Percentiles rank a stretch among this genome's conserved stretches.
These are phyloP conservation scores for Phymanthus crucifer DNA, from an alignment of 92 coral and sea anemone species.

Conservation along the genomic window DNA sequence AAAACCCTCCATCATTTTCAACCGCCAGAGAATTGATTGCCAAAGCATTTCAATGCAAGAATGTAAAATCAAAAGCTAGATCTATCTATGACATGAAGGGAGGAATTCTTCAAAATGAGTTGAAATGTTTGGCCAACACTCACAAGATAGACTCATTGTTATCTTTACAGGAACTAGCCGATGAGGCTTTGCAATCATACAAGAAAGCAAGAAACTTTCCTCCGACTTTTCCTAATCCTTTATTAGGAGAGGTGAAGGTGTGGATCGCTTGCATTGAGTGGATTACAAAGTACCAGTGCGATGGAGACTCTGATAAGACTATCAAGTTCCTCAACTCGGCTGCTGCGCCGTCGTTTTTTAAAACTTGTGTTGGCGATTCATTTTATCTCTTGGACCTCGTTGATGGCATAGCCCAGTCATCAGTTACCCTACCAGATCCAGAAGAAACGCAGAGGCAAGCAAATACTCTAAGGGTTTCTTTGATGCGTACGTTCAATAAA, in stretches of 20 bases:
- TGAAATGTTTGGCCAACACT: slow-evolving; percentile 20
- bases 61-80: slow-evolving; percentile 37
- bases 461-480: slow-evolving; percentile 48
- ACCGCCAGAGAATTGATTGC: slow-evolving; percentile 67
- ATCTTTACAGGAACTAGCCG: slow-evolving; percentile 52
- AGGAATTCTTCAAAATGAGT: slow-evolving; percentile 45
- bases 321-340: slow-evolving; percentile 52
- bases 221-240: slow-evolving; percentile 72
- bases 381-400: slow-evolving; percentile 74
- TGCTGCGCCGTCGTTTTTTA: slow-evolving; percentile 67
- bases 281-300: slow-evolving; percentile 61
- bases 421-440: slow-evolving; percentile 53
- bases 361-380: slow-evolving; percentile 70
- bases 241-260: slow-evolving; percentile 80
- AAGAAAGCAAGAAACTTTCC: slow-evolving; percentile 72
- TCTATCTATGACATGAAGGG: slow-evolving; percentile 71
- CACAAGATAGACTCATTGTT: slow-evolving; percentile 36
- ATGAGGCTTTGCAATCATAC: slow-evolving; percentile 50
- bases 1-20: slow-evolving; percentile 51
- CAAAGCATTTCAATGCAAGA: slow-evolving; percentile 47
- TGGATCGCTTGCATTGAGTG: slow-evolving; percentile 81
- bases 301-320: slow-evolving; percentile 58
- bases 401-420: slow-evolving; percentile 63
- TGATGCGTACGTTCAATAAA: slow-evolving; percentile 54
- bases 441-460: slow-evolving; percentile 63